Evolutionary conservation across 2,888 invertebrate species (phyloP).

Genomic region (Leptodirus hochenwartii): DNA sequence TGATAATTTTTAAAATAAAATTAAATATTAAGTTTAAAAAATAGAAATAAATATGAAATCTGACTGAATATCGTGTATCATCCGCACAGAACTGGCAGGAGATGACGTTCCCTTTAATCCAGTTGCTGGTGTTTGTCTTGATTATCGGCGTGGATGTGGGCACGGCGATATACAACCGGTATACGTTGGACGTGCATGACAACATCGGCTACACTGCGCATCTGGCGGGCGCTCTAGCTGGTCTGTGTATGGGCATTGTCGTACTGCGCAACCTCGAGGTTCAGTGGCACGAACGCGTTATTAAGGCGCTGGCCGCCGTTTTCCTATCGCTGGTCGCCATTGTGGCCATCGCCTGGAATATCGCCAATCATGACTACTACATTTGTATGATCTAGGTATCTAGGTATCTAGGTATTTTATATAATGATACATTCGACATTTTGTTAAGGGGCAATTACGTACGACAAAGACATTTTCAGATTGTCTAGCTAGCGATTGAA

Average conservation of each 20-base stretch:
- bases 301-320: too few relatives aligned
- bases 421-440: too few relatives aligned
- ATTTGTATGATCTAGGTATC: too few relatives aligned
- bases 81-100: slow-evolving; percentile 90
- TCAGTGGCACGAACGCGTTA: neutral
- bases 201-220: slow-evolving; percentile 26
- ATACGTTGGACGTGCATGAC: slow-evolving; percentile 46
- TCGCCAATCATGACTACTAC: too few relatives aligned
- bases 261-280: slow-evolving; percentile 10
- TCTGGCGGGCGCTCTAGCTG: slow-evolving; percentile 11
- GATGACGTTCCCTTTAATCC: slow-evolving; percentile 85
- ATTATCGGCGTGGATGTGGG: slow-evolving; percentile 73
- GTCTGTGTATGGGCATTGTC: slow-evolving; percentile 11
- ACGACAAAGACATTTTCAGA: too few relatives aligned
- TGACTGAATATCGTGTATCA: too few relatives aligned
- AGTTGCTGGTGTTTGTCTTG: slow-evolving; percentile 64
- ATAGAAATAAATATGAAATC: too few relatives aligned
- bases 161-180: slow-evolving; percentile 78
- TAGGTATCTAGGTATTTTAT: too few relatives aligned
- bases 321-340: slow-evolving; percentile 18
- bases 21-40: too few relatives aligned
- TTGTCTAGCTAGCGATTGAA: too few relatives aligned
- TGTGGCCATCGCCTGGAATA: slow-evolving; percentile 34
- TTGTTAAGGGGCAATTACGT: too few relatives aligned
- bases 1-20: too few relatives aligned